These are phyloP conservation scores for Neosilurus mollespiculum DNA, from an alignment of 2,797 vertebrate species.

Conservation along the genomic window DNA sequence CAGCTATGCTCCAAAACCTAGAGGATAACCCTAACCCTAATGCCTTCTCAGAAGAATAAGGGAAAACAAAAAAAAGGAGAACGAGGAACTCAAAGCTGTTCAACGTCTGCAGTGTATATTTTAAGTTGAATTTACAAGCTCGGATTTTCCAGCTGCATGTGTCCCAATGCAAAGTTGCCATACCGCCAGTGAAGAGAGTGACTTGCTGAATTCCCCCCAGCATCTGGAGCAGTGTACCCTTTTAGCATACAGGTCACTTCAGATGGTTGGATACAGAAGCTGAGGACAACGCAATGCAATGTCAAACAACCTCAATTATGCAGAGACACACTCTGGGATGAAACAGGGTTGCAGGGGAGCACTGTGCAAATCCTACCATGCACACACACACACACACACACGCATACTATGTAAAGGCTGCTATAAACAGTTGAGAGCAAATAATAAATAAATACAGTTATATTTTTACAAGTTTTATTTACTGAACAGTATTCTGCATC, in stretches of 20 bases:
- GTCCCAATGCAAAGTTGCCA: no score
- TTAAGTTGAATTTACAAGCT: not conserved
- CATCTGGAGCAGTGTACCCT: not conserved
- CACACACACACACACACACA: not conserved
- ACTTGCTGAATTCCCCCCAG: not conserved
- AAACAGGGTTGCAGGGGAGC: not conserved
- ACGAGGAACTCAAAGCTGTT: no score
- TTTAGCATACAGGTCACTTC: conserved; percentile 10
- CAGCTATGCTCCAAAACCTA: not conserved
- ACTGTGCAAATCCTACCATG: not conserved
- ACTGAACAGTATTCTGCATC: no score
- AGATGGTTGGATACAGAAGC: not conserved
- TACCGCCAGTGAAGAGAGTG: no score
- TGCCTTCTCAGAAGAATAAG: no score
- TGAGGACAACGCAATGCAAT: not conserved
- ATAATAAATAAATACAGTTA: not conserved
- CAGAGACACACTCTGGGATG: conserved; percentile 5
- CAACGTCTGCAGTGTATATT: not conserved
- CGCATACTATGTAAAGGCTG: not conserved
- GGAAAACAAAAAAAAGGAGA: no score
- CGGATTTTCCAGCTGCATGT: not conserved
- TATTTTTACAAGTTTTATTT: no score
- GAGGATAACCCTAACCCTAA: not conserved
- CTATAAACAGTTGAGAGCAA: not conserved
- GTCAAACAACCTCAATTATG: conserved; percentile 28